Percentiles rank a stretch among this genome's conserved stretches.
Evolutionary conservation across 64 coral and sea anemone genomes (phyloP).

Genomic region (Acropora tenuis): DNA sequence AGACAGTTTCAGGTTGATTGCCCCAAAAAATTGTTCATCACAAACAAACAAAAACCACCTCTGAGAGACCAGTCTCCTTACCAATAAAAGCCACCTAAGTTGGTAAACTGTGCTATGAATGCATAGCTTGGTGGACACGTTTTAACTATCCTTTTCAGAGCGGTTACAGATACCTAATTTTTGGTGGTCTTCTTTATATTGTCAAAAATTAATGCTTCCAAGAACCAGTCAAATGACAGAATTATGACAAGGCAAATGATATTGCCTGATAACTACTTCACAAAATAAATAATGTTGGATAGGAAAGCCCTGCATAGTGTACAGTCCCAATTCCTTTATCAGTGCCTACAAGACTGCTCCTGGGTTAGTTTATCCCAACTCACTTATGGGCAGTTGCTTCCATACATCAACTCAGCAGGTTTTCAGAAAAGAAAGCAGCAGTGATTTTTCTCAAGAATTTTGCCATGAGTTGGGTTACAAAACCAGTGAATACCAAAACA

Average conservation of each 20-base stretch:
- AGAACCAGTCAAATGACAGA: no score
- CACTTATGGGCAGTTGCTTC: slow-evolving; percentile 18
- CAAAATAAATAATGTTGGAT: neutral
- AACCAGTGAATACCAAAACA: slow-evolving; percentile 37
- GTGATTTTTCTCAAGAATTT: slow-evolving; percentile 59
- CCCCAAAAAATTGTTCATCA: no score
- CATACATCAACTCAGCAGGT: neutral
- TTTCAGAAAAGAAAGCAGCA: slow-evolving; percentile 54
- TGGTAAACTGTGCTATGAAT: no score
- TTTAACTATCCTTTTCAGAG: no score
- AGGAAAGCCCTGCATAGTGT: slow-evolving; percentile 18
- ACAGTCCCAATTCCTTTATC: slow-evolving; percentile 16
- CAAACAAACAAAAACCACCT: no score
- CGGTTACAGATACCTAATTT: no score
- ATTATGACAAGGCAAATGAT: neutral
- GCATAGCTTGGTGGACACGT: no score
- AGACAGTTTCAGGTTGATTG: no score
- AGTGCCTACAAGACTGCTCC: slow-evolving; percentile 25
- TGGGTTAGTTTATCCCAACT: neutral
- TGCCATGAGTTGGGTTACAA: neutral
- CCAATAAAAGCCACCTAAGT: no score
- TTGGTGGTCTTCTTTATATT: no score
- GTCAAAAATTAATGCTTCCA: no score
- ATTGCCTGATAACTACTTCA: neutral
- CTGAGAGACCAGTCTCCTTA: no score